These are phyloP conservation scores for Drosophila gaucha DNA, from an alignment of 2,888 invertebrate species.

Conservation along the genomic window DNA sequence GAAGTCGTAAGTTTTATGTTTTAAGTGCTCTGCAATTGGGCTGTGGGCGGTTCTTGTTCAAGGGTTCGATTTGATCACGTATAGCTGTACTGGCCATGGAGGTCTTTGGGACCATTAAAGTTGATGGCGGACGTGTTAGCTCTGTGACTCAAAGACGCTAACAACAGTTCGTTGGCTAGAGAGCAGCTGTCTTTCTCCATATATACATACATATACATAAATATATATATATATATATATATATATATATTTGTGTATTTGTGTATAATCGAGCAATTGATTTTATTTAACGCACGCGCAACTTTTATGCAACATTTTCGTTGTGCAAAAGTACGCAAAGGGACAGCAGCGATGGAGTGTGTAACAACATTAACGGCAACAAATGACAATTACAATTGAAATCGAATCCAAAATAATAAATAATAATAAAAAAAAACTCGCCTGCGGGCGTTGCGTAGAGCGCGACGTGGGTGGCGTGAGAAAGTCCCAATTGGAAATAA, in stretches of 20 bases:
- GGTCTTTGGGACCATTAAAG: conserved; percentile 59
- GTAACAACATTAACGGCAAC: conserved; percentile 45
- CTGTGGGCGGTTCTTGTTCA: conserved; percentile 33
- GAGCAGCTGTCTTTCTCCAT: background rate
- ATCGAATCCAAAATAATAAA: conserved; percentile 12
- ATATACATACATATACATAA: background rate
- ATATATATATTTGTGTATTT: background rate
- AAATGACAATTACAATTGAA: conserved; percentile 47
- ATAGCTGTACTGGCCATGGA: conserved; percentile 36
- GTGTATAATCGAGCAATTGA: conserved; percentile 58
- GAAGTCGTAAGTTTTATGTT: no score
- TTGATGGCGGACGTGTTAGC: conserved; percentile 40
- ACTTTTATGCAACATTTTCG: conserved; percentile 55
- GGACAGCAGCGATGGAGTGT: conserved; percentile 8
- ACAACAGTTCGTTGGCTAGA: no score
- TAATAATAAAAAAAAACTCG: no score
- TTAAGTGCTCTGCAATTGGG: conserved; percentile 8
- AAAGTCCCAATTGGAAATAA: conserved; percentile 39
- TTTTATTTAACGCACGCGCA: conserved; percentile 68
- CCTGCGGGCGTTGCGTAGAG: conserved; percentile 14
- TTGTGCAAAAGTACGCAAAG: conserved; percentile 51
- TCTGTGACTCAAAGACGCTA: conserved; percentile 17
- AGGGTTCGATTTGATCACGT: conserved; percentile 55
- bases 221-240: background rate
- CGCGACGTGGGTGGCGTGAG: conserved; percentile 67